These are phyloP conservation scores for Excalfactoria chinensis DNA, from an alignment of 2,113 vertebrate genomes.

Conservation along the genomic window DNA sequence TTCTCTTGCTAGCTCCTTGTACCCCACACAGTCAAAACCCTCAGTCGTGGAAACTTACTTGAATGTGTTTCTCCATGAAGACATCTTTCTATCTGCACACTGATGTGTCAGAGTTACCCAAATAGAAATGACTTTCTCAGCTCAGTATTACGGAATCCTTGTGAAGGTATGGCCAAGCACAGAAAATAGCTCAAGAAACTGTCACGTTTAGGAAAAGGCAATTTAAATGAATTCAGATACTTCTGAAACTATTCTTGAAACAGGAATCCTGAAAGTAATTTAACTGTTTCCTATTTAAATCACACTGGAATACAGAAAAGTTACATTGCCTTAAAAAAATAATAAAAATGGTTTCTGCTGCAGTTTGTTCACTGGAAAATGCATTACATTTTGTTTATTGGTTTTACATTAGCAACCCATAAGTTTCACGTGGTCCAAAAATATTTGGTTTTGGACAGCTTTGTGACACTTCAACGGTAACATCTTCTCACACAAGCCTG, in stretches of 20 bases:
- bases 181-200: constrained; percentile 43
- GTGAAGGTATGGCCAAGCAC: constrained; percentile 2
- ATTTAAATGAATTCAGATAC: constrained; percentile 28
- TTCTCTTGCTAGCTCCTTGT: background rate
- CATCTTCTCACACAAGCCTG: background rate
- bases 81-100: background rate
- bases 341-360: background rate
- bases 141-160: background rate
- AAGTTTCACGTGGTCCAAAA: constrained; percentile 7
- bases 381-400: background rate
- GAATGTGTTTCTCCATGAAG: background rate
- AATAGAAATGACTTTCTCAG: constrained; percentile 37
- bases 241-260: constrained; percentile 21
- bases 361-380: background rate
- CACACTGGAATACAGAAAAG: background rate
- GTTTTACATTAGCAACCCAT: background rate
- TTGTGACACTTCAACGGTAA: background rate
- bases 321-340: background rate
- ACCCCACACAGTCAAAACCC: background rate
- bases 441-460: constrained; percentile 34
- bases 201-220: constrained; percentile 19
- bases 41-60: background rate
- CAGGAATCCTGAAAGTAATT: constrained; percentile 9
- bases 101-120: background rate
- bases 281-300: constrained; percentile 17